Evolutionary conservation across 2,113 vertebrate genomes (phyloP).

Genomic region (Emydura subglobosa): DNA sequence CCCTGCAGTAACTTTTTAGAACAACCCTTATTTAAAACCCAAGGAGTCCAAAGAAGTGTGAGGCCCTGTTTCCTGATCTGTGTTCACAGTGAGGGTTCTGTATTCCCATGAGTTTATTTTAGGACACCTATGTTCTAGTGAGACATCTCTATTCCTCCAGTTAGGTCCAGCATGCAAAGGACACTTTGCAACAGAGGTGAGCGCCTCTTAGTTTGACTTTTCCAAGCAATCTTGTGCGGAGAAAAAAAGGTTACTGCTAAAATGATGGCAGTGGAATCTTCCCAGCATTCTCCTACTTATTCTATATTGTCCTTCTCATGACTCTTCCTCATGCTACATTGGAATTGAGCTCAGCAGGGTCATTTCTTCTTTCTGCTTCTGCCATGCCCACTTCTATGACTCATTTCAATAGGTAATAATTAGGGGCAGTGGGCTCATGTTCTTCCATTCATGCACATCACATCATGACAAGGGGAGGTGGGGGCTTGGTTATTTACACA

Average conservation of each 20-base stretch:
- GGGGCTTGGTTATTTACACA: background rate
- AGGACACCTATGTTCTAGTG: background rate
- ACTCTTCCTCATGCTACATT: background rate
- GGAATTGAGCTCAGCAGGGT: background rate
- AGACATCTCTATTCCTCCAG: background rate
- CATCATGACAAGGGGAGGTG: background rate
- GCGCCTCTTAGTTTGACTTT: background rate
- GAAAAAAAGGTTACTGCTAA: background rate
- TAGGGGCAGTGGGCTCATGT: background rate
- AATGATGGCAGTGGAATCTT: background rate
- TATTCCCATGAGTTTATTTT: background rate
- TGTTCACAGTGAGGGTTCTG: rapidly evolving
- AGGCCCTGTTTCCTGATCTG: rapidly evolving
- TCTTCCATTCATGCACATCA: background rate
- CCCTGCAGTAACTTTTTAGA: background rate
- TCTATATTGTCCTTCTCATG: background rate
- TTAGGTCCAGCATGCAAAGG: background rate
- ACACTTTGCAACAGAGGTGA: background rate
- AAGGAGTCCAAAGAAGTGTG: rapidly evolving
- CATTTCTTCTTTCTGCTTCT: background rate
- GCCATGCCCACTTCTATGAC: background rate
- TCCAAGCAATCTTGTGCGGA: background rate
- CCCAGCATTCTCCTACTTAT: background rate
- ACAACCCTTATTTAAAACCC: rapidly evolving
- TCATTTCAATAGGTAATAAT: background rate